A percentile compares a stretch with the other conserved stretches of the same genome.
Conservation (phyloP, 1,140 invertebrate genomes). For the Aphelinus certus region DNA sequence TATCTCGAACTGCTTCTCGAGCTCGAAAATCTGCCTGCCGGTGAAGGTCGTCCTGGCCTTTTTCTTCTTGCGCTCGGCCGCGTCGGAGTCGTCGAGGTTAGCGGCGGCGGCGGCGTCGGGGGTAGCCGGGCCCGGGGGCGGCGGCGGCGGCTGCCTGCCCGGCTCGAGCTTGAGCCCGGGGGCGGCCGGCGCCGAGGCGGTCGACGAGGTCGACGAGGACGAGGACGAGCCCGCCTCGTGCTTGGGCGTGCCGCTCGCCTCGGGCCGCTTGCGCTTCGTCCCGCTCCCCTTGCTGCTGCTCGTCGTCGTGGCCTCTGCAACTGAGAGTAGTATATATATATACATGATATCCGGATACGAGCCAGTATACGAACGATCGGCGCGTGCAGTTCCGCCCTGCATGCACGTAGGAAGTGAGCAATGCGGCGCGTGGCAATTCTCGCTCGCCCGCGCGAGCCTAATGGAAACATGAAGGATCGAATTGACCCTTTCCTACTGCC, state of each 20-base stretch:
- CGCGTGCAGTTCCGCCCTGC: too few relatives aligned
- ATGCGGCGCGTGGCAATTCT: too few relatives aligned
- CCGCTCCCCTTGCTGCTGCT: conserved; percentile 5
- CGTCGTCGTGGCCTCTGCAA: too few relatives aligned
- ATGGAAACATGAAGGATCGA: too few relatives aligned
- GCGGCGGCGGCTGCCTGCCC: neutral
- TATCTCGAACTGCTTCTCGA: conserved; percentile 94
- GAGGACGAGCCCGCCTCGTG: neutral
- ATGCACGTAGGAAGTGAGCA: too few relatives aligned
- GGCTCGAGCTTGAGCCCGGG: neutral
- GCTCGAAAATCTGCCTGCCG: conserved; percentile 93
- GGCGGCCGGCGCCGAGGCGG: neutral
- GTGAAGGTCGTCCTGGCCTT: conserved; percentile 96
- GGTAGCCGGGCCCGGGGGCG: neutral
- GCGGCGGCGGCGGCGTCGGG: neutral
- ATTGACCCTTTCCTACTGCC: too few relatives aligned
- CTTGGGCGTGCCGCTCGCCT: neutral
- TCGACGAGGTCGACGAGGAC: neutral
- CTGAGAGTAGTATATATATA: too few relatives aligned
- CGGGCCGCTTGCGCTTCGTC: conserved; percentile 25
- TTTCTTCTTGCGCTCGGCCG: conserved; percentile 83
- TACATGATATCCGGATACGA: too few relatives aligned
- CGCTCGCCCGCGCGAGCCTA: too few relatives aligned
- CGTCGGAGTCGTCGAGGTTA: conserved; percentile 62
- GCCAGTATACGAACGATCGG: too few relatives aligned